Conservation (phyloP, 2,888 invertebrate species). For the Sinotaia quadrata region DNA sequence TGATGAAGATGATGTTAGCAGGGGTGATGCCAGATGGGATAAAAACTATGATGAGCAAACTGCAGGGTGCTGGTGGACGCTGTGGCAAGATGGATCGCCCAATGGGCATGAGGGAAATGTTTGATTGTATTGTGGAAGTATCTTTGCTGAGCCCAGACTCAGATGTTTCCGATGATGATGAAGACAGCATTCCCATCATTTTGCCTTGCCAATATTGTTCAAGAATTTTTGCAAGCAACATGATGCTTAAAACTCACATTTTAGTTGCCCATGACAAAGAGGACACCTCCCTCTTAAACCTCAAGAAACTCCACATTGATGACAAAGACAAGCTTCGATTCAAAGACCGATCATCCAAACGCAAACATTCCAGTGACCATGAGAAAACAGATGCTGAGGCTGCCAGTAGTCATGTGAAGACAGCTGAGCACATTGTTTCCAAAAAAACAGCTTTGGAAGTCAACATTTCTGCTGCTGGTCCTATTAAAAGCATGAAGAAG, state of each 20-base stretch:
- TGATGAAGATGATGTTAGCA: conserved; percentile 23
- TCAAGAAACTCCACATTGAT: conserved; percentile 17
- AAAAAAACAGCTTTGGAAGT: too few species aligned
- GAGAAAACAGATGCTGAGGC: conserved; percentile 17
- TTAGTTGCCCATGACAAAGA: conserved; percentile 33
- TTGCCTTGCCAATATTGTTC: conserved; percentile 35
- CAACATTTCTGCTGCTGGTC: too few species aligned
- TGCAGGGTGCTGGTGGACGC: neutral
- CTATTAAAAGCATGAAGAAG: conserved; percentile 7
- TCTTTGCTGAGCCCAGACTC: conserved; percentile 25
- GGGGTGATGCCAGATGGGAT: conserved; percentile 18
- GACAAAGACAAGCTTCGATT: conserved; percentile 5
- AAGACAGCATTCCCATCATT: conserved; percentile 24
- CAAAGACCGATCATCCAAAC: conserved; percentile 8
- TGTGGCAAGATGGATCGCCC: neutral
- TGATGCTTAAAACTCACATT: conserved; percentile 37
- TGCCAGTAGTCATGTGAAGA: neutral
- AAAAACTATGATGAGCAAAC: conserved; percentile 22
- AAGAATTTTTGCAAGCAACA: conserved; percentile 34
- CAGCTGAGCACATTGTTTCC: neutral
- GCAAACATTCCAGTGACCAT: conserved; percentile 16
- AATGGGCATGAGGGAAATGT: conserved; percentile 30
- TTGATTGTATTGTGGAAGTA: conserved; percentile 36
- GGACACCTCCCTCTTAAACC: conserved; percentile 32
- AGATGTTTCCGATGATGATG: conserved; percentile 29